phyloP scores from a whole-genome alignment of 2,797 vertebrate genomes.

The Labroides dimidiatus region DNA sequence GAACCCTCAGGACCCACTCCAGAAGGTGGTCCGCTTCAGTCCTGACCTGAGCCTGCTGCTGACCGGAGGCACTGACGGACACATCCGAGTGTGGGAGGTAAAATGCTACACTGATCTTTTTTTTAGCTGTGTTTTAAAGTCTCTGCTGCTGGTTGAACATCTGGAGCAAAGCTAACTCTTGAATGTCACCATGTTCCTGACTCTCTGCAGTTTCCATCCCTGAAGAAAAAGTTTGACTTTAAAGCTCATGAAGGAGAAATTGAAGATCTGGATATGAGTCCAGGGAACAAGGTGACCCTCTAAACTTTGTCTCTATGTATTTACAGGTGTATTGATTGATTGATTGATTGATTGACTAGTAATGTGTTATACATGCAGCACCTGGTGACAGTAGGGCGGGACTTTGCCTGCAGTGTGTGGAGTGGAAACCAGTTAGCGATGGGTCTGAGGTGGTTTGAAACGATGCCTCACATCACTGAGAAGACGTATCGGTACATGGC shows the following conservation, averaged over 20 bases:
- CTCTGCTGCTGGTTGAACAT: background rate
- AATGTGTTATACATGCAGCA: slow-evolving; percentile 61
- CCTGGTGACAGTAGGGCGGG: slow-evolving; percentile 91
- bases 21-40: slow-evolving; percentile 93
- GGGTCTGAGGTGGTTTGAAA: slow-evolving; percentile 90
- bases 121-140: background rate
- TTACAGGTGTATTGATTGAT: no score
- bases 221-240: slow-evolving; percentile 91
- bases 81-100: slow-evolving; percentile 94
- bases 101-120: background rate
- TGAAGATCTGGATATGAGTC: slow-evolving; percentile 91
- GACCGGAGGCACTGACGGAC: slow-evolving; percentile 92
- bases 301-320: background rate
- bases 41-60: slow-evolving; percentile 86
- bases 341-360: background rate
- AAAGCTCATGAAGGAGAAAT: slow-evolving; percentile 93
- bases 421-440: slow-evolving; percentile 88
- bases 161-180: no score
- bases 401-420: slow-evolving; percentile 94
- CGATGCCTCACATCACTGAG: slow-evolving; percentile 85
- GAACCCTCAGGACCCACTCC: slow-evolving; percentile 88
- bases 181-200: background rate
- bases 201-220: slow-evolving; percentile 88
- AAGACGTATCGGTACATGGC: slow-evolving; percentile 92
- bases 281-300: slow-evolving; percentile 89